These are phyloP conservation scores for Euphonia xanthogaster DNA, from an alignment of 2,797 vertebrate genomes.

Conservation along the genomic window DNA sequence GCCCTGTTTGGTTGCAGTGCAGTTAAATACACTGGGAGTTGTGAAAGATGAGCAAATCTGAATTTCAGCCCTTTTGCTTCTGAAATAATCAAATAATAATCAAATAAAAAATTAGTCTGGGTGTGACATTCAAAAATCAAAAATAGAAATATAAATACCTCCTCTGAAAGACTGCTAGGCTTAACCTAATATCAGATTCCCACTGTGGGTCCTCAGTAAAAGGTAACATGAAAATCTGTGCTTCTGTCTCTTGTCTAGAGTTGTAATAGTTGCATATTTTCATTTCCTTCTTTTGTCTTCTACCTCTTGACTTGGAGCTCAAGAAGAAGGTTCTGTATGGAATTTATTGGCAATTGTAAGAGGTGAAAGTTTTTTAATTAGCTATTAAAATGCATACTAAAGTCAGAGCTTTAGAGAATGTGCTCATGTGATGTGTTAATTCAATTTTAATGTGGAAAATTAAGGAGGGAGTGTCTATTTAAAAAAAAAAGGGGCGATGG, in stretches of 20 bases:
- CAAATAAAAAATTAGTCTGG: not conserved
- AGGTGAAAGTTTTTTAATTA: slow-evolving; percentile 35
- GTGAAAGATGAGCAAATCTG: not conserved
- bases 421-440: not conserved
- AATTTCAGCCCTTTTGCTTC: rapidly evolving
- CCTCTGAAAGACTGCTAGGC: not conserved
- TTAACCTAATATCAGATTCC: not conserved
- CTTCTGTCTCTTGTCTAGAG: not conserved
- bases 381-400: slow-evolving; percentile 40
- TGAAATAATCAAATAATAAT: not conserved
- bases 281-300: not conserved
- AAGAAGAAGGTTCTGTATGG: not conserved
- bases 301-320: not conserved
- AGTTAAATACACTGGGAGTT: not conserved
- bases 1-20: not conserved
- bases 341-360: slow-evolving; percentile 13
- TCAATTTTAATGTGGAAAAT: slow-evolving; percentile 22
- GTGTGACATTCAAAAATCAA: not conserved
- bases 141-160: not conserved
- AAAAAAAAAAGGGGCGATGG: not conserved
- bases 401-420: not conserved
- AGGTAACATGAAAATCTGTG: not conserved
- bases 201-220: not conserved
- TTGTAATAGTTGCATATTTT: not conserved
- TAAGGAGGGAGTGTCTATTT: not conserved